Conservation (phyloP, 2,797 vertebrate genomes). For the Delichon dasypus region DNA sequence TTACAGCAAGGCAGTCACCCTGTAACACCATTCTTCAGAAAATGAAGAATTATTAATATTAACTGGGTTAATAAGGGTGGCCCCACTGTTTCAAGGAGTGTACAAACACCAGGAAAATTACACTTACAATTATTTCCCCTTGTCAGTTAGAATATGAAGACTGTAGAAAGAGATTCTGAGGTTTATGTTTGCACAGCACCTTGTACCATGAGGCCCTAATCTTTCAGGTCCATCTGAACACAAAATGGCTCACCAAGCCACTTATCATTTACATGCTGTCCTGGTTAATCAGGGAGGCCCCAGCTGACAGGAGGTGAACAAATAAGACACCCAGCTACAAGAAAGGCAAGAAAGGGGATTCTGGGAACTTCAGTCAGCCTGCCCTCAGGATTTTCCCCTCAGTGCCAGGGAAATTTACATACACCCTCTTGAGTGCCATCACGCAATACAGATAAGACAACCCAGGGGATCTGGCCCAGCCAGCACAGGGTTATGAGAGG, state of each 20-base stretch:
- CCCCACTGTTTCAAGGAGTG: not conserved
- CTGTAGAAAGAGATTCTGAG: not conserved
- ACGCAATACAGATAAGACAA: not conserved
- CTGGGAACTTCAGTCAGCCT: not conserved
- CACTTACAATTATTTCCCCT: not conserved
- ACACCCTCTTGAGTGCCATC: not conserved
- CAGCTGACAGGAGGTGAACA: not conserved
- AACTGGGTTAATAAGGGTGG: not conserved
- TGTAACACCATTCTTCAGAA: not conserved
- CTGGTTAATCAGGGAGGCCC: not conserved
- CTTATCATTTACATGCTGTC: not conserved
- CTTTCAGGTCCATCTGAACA: not conserved
- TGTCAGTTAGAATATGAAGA: not conserved
- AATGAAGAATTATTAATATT: not conserved
- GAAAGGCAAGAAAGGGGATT: not conserved
- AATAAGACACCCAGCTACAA: not conserved
- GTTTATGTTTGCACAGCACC: not conserved
- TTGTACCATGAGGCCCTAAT: not conserved
- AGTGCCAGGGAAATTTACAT: not conserved
- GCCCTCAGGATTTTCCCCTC: not conserved
- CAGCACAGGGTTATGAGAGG: not conserved
- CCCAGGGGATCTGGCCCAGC: not conserved
- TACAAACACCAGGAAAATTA: not conserved
- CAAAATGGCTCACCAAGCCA: not conserved
- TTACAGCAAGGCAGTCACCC: not conserved